phyloP scores from a whole-genome alignment of 2,888 invertebrate species.

The Ceramica pisi region DNA sequence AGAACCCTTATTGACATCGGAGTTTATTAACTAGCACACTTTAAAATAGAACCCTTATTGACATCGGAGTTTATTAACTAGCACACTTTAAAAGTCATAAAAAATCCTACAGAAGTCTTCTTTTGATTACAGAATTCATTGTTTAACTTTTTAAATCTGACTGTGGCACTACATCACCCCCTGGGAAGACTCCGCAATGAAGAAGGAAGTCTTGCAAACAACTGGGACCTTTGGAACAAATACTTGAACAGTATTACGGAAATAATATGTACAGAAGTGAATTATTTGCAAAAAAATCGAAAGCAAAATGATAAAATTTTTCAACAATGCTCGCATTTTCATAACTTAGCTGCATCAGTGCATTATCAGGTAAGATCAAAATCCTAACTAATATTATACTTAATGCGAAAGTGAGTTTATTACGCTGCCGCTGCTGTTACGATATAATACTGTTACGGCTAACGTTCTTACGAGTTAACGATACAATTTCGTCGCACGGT shows the following conservation, averaged over 20 bases:
- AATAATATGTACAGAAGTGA: conserved; percentile 81
- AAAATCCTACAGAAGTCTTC: too few relatives aligned
- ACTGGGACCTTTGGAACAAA: conserved; percentile 83
- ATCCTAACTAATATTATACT: too few relatives aligned
- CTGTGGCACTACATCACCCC: conserved; percentile 84
- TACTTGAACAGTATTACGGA: conserved; percentile 81
- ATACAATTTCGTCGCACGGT: too few relatives aligned
- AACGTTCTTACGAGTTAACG: too few relatives aligned
- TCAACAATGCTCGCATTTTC: conserved; percentile 74
- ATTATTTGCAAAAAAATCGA: conserved; percentile 76
- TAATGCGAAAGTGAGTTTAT: too few relatives aligned
- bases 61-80: not conserved
- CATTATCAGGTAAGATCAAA: conserved; percentile 80
- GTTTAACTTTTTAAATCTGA: conserved; percentile 80
- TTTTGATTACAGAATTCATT: conserved; percentile 74
- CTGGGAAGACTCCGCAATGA: conserved; percentile 74
- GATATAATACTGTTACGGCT: too few relatives aligned
- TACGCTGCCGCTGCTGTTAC: too few relatives aligned
- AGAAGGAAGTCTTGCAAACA: conserved; percentile 79
- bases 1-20: too few relatives aligned
- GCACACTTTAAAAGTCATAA: not conserved
- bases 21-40: not conserved
- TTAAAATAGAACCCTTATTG: not conserved
- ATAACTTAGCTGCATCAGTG: conserved; percentile 79
- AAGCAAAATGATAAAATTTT: conserved; percentile 73